Conservation (phyloP, 2,888 invertebrate species). For the Polydesmus complanatus region DNA sequence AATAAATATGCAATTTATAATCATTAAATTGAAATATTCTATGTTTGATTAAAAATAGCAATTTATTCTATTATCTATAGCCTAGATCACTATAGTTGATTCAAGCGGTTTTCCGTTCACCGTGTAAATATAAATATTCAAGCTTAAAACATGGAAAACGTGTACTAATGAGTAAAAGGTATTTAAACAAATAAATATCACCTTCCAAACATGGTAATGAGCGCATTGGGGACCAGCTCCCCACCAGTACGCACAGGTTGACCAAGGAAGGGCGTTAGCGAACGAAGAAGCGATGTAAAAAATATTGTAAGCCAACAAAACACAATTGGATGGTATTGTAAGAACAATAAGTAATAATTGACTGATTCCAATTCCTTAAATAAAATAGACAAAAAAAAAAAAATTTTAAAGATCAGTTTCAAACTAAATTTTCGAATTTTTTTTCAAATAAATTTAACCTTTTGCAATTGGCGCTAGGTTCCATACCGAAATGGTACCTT, state of each 20-base stretch:
- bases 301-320: background rate
- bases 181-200: no score
- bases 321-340: constrained; percentile 1
- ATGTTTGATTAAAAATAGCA: no score
- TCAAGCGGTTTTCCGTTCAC: no score
- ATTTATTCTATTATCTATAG: no score
- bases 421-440: background rate
- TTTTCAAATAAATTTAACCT: background rate
- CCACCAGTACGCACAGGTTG: background rate
- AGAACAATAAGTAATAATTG: background rate
- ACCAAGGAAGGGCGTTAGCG: constrained; percentile 1
- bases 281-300: constrained; percentile 2
- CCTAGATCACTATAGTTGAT: no score
- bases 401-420: background rate
- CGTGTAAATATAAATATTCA: no score
- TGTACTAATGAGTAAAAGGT: no score
- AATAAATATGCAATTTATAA: no score
- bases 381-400: background rate
- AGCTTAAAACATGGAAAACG: no score
- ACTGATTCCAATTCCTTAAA: constrained; percentile 4
- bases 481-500: constrained; percentile 5
- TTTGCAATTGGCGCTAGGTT: constrained; percentile 5
- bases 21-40: no score
- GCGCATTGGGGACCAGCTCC: background rate
- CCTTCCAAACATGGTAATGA: no score